phyloP scores from a whole-genome alignment of 2,797 vertebrate species.

The Acrossocheilus fasciatus region DNA sequence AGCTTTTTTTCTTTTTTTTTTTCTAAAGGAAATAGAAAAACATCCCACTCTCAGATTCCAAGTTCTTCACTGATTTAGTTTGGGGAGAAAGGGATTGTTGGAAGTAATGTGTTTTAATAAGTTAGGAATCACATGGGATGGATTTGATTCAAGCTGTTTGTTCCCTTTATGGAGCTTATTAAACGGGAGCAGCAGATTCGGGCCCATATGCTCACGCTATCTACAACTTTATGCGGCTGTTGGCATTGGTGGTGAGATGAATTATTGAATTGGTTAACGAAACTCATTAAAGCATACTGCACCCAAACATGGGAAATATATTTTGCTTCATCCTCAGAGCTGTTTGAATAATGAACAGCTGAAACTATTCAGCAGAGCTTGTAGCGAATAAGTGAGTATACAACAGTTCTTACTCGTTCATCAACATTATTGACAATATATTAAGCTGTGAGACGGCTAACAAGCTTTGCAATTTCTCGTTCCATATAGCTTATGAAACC shows the following conservation, averaged over 20 bases:
- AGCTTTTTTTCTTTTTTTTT: conserved; percentile 10
- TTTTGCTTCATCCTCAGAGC: conserved; percentile 39
- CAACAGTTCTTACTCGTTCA: conserved; percentile 12
- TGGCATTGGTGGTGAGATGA: conserved; percentile 25
- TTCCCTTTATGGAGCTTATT: conserved; percentile 54
- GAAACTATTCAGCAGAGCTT: conserved; percentile 33
- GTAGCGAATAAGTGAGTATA: conserved; percentile 16
- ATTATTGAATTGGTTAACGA: conserved; percentile 46
- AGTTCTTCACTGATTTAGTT: conserved; percentile 25
- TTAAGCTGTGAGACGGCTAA: background rate
- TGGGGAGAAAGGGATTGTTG: conserved; percentile 25
- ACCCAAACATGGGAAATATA: conserved; percentile 36
- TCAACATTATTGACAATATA: conserved; percentile 30
- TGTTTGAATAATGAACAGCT: conserved; percentile 49
- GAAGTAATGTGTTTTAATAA: conserved; percentile 52
- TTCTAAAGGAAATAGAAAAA: conserved; percentile 18
- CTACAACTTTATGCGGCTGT: conserved; percentile 22
- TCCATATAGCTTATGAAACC: background rate
- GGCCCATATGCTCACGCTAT: conserved; percentile 48
- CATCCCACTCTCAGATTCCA: conserved; percentile 8
- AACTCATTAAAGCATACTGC: conserved; percentile 55
- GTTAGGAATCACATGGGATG: conserved; percentile 39
- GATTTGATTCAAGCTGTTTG: conserved; percentile 45
- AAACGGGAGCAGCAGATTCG: conserved; percentile 48
- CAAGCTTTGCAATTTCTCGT: background rate